Conservation (phyloP, 2,888 invertebrate genomes). For the Muschampia plurimacula region DNA sequence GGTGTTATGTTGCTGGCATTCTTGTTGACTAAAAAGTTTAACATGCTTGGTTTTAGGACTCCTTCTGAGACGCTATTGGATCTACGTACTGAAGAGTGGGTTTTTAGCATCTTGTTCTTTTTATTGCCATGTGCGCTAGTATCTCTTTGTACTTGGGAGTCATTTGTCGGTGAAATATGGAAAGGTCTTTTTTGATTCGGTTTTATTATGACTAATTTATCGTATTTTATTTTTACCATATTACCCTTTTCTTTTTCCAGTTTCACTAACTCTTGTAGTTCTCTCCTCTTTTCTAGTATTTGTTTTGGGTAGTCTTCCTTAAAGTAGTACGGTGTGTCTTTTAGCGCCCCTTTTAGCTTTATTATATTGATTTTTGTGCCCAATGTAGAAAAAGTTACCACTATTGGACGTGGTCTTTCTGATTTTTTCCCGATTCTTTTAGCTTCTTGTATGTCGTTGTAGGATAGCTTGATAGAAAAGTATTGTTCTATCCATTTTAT, state of each 20-base stretch:
- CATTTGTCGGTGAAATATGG: neutral
- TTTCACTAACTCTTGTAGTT: no score
- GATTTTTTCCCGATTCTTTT: no score
- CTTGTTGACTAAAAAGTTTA: conserved; percentile 44
- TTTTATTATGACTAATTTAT: no score
- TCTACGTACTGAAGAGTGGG: neutral
- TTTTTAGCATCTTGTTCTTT: conserved; percentile 40
- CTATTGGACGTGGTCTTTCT: no score
- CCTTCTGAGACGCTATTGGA: conserved; percentile 42
- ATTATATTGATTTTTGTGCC: no score
- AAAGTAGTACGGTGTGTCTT: no score
- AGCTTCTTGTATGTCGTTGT: conserved; percentile 40
- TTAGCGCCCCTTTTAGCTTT: no score
- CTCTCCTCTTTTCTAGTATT: no score
- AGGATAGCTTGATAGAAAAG: conserved; percentile 25
- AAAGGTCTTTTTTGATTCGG: no score
- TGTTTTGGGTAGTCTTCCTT: no score
- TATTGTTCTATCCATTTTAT: conserved; percentile 29
- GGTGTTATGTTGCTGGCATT: conserved; percentile 7
- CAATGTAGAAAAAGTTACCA: no score
- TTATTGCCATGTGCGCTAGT: conserved; percentile 26
- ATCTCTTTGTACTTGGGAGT: conserved; percentile 18
- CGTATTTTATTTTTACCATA: no score
- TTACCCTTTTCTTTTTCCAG: neutral
- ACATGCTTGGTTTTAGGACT: conserved; percentile 43